These are phyloP conservation scores for Eumaeus atala DNA, from an alignment of 1,140 invertebrate genomes.

Conservation along the genomic window DNA sequence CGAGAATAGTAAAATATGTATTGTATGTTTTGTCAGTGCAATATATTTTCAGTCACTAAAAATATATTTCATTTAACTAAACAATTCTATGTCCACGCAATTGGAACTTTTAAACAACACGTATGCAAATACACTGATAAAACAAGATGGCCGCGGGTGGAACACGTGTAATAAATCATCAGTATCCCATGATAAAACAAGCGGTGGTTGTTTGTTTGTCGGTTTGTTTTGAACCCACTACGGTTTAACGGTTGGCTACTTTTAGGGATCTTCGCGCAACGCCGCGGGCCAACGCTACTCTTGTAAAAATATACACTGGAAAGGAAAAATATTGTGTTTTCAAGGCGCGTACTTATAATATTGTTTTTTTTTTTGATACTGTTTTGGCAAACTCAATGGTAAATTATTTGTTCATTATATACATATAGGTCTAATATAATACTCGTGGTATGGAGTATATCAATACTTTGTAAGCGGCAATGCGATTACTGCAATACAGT, in stretches of 20 bases:
- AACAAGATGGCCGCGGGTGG: slow-evolving; percentile 16
- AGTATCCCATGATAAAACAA: slow-evolving; percentile 71
- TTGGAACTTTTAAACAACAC: background rate
- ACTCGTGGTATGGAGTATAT: too few species aligned
- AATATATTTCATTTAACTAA: slow-evolving; percentile 7
- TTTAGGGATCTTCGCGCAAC: slow-evolving; percentile 15
- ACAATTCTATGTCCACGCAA: slow-evolving; percentile 2
- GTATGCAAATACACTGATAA: slow-evolving; percentile 8
- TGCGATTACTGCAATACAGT: too few species aligned
- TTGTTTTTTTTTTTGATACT: too few species aligned
- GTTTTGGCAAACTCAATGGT: too few species aligned
- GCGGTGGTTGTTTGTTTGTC: slow-evolving; percentile 47
- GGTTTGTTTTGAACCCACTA: slow-evolving; percentile 50
- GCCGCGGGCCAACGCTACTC: background rate
- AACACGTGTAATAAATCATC: slow-evolving; percentile 62
- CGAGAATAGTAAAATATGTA: too few species aligned
- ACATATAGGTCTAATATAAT: too few species aligned
- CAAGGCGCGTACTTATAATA: too few species aligned
- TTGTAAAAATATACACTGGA: background rate
- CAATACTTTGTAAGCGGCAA: too few species aligned
- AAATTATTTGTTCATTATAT: too few species aligned
- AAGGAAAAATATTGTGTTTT: background rate
- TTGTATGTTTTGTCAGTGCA: background rate
- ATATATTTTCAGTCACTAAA: background rate
- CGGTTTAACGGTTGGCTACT: slow-evolving; percentile 30